Conservation (phyloP, 2,888 invertebrate species). For the Coenonympha arcania region DNA sequence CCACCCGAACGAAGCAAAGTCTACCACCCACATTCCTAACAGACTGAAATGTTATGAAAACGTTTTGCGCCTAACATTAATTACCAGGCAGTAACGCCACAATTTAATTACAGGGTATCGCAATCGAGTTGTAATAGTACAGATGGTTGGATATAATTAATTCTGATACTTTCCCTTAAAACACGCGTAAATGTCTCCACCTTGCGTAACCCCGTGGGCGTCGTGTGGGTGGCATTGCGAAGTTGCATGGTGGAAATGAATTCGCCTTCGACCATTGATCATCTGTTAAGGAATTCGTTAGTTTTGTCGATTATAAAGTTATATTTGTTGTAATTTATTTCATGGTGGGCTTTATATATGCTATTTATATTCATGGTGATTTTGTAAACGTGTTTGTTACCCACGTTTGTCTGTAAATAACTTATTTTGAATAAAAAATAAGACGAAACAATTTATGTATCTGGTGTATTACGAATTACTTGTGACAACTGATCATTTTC, state of each 20-base stretch:
- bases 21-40: no score
- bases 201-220: conserved; percentile 32
- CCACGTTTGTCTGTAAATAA: no score
- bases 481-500: no score
- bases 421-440: no score
- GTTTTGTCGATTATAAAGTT: conserved; percentile 7
- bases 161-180: conserved; percentile 30
- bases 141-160: conserved; percentile 26
- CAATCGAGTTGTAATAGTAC: conserved; percentile 18
- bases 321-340: conserved; percentile 3
- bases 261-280: conserved; percentile 18
- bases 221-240: conserved; percentile 34
- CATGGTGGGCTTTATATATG: not conserved
- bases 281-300: conserved; percentile 20
- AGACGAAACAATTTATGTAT: no score
- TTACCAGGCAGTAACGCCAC: not conserved
- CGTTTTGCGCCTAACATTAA: conserved; percentile 1
- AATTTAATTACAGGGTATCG: conserved; percentile 12
- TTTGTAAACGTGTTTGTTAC: not conserved
- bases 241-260: conserved; percentile 23
- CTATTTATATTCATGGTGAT: not conserved
- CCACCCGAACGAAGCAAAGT: no score
- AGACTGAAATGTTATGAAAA: not conserved
- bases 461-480: no score
- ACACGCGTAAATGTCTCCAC: conserved; percentile 27